Evolutionary conservation across 2,797 vertebrate genomes (phyloP).

Genomic region (Xenops minutus): DNA sequence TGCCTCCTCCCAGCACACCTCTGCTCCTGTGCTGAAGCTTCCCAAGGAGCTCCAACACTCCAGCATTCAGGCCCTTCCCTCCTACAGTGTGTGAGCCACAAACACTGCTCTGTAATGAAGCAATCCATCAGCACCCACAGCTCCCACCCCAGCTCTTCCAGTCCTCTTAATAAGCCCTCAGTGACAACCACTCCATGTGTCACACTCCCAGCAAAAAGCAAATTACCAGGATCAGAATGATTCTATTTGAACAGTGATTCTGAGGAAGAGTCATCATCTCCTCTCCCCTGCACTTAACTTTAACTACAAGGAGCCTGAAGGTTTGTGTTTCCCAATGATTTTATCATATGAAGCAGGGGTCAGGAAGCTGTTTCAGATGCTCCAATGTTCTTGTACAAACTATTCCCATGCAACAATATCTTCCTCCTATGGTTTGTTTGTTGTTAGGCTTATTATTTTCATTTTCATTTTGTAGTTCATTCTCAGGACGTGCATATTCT

Average conservation of each 20-base stretch:
- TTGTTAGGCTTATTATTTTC: background rate
- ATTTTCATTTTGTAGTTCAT: background rate
- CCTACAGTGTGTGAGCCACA: fast-evolving
- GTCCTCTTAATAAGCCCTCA: background rate
- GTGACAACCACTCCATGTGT: background rate
- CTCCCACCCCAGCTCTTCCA: background rate
- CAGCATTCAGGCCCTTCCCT: background rate
- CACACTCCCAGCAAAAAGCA: background rate
- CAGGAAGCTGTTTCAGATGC: background rate
- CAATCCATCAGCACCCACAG: background rate
- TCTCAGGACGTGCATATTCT: background rate
- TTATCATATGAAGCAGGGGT: background rate
- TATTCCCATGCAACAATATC: background rate
- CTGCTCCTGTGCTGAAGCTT: fast-evolving
- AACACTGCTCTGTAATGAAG: background rate
- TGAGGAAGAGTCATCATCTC: background rate
- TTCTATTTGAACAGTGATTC: background rate
- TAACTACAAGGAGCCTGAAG: background rate
- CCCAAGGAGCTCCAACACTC: background rate
- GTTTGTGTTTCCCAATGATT: background rate
- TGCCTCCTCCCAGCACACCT: background rate
- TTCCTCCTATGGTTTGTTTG: background rate
- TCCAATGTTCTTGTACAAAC: background rate
- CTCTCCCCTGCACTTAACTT: background rate
- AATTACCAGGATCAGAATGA: background rate